These are phyloP conservation scores for Dipodomys merriami DNA, from an alignment of 2,113 vertebrate genomes.

Conservation along the genomic window DNA sequence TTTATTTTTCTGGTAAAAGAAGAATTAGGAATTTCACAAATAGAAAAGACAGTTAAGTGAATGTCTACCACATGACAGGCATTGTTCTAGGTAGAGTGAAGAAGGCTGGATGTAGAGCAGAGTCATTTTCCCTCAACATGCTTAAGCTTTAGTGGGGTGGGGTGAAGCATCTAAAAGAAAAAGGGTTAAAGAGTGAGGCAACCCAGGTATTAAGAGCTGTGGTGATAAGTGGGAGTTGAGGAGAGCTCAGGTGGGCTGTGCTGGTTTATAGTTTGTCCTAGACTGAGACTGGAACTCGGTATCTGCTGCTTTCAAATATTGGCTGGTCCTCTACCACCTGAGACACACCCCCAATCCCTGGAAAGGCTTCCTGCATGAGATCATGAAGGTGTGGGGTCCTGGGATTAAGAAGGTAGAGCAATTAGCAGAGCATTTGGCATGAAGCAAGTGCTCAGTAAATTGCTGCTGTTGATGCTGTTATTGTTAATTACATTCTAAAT, in stretches of 20 bases:
- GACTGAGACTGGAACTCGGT: no score
- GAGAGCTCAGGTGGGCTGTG: background rate
- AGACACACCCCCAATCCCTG: background rate
- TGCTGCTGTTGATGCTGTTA: slow-evolving; percentile 31
- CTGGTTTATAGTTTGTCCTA: background rate
- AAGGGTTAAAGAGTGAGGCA: background rate
- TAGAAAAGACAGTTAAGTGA: background rate
- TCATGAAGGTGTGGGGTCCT: background rate
- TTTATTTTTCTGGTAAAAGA: background rate
- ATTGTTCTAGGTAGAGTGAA: background rate
- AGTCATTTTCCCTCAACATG: accelerated
- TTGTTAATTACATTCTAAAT: slow-evolving; percentile 58
- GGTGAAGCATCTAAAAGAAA: background rate
- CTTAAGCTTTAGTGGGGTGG: no score
- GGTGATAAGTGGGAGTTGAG: no score
- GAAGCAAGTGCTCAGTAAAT: slow-evolving; percentile 20
- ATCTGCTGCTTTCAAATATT: no score
- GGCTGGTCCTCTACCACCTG: no score
- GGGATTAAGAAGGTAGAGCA: background rate
- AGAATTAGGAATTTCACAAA: background rate
- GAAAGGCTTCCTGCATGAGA: background rate
- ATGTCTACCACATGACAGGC: background rate
- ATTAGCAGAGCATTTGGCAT: background rate
- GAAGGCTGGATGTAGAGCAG: background rate
- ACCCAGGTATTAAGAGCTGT: background rate